These are phyloP conservation scores for Lerema accius DNA, from an alignment of 1,140 invertebrate species.

Conservation along the genomic window DNA sequence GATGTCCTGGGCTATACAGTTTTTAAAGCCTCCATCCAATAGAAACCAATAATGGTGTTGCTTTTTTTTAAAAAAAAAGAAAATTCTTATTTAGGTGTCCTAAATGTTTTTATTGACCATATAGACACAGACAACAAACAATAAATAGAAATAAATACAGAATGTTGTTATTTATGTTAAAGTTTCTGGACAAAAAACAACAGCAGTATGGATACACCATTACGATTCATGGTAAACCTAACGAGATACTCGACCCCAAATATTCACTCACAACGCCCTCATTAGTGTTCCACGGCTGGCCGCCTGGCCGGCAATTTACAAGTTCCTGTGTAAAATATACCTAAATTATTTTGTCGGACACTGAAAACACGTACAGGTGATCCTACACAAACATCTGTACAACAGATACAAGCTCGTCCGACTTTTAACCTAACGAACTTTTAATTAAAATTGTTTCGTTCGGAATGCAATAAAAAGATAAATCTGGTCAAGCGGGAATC, in stretches of 20 bases:
- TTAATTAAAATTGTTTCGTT: neutral
- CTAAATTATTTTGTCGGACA: slow-evolving; percentile 20
- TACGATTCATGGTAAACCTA: slow-evolving; percentile 39
- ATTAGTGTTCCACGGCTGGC: slow-evolving; percentile 28
- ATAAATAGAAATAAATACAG: too few species aligned
- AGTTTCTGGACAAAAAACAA: too few species aligned
- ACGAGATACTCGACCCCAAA: slow-evolving; percentile 40
- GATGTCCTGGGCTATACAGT: too few species aligned
- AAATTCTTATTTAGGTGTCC: too few species aligned
- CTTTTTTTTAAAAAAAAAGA: too few species aligned
- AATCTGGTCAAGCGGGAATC: too few species aligned
- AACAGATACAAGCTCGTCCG: neutral
- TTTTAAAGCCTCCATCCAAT: too few species aligned
- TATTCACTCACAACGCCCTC: slow-evolving; percentile 31
- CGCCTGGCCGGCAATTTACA: slow-evolving; percentile 18
- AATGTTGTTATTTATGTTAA: too few species aligned
- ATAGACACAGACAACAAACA: too few species aligned
- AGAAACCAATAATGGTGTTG: too few species aligned
- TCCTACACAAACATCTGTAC: neutral
- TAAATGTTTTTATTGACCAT: too few species aligned
- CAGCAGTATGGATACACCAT: slow-evolving; percentile 4
- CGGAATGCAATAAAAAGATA: too few species aligned
- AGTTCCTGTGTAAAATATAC: slow-evolving; percentile 9
- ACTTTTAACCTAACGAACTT: neutral
- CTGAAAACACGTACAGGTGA: neutral